Evolutionary conservation across 2,888 invertebrate genomes (phyloP).

Genomic region (Andrena hattorfiana): DNA sequence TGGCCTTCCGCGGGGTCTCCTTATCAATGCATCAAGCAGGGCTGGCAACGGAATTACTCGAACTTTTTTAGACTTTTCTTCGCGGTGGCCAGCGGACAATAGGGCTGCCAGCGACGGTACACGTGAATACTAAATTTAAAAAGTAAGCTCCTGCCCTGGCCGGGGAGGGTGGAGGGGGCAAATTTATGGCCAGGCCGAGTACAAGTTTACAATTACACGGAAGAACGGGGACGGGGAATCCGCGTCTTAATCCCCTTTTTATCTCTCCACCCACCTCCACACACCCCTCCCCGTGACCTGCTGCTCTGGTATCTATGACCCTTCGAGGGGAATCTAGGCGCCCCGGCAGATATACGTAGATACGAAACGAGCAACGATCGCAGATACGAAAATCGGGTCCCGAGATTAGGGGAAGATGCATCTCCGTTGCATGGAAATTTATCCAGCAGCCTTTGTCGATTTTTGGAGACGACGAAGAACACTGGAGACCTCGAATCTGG

Average conservation of each 20-base stretch:
- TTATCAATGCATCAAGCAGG: conserved; percentile 67
- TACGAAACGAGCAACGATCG: conserved; percentile 29
- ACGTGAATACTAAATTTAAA: conserved; percentile 70
- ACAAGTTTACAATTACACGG: conserved; percentile 73
- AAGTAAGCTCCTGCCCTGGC: conserved; percentile 66
- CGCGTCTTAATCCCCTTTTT: conserved; percentile 66
- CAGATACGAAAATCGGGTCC: conserved; percentile 51
- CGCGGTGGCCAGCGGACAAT: conserved; percentile 49
- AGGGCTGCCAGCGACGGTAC: conserved; percentile 50
- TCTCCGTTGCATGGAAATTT: conserved; percentile 21
- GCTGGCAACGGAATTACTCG: conserved; percentile 55
- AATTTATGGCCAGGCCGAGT: conserved; percentile 66
- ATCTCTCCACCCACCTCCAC: conserved; percentile 36
- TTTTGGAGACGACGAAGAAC: not conserved
- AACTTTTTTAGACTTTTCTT: conserved; percentile 67
- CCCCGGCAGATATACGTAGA: conserved; percentile 19
- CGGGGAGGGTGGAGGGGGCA: not conserved
- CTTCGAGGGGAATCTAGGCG: conserved; percentile 25
- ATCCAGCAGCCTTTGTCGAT: not conserved
- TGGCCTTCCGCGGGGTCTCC: conserved; percentile 47
- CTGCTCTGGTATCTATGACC: conserved; percentile 23
- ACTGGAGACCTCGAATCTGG: not conserved
- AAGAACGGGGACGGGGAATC: conserved; percentile 60
- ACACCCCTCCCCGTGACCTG: not conserved
- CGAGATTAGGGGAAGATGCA: conserved; percentile 37